Base-by-base conservation (phyloP, 2,797 vertebrate genomes). In the Falco cherrug region DNA sequence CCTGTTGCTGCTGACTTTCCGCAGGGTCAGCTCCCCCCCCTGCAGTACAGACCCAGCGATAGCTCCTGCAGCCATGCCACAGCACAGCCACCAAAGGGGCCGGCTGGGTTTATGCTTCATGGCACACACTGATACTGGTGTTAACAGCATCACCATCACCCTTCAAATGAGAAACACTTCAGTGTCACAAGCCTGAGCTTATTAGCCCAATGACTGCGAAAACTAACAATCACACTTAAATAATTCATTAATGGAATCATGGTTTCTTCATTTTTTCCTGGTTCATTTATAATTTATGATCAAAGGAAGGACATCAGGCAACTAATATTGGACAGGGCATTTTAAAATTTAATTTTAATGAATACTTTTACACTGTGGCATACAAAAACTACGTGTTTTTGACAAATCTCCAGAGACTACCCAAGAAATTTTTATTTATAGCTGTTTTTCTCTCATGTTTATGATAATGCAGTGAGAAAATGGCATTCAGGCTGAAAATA, bases 321-420 rank as follows among this genome's bases (percentile, higher is more conserved):
- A 79, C 78, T 90, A 94, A 92, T 96, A 97, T 65, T 83, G 93
- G 95, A 91, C 87, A 89, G 51, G 71, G 91, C 92, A 91, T 84
- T 97, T 97, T 88, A 97, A 97, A 97, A 97, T 96, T 93, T 97
- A 92, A 97, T 97, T 97, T 93, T 94, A 97, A 96, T 92, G 92
- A 97, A 96, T 87, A 91, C 84, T 94, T 90, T 76, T 82, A 93
- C 84, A 92, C 80, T 43, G 26, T 5, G 5, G 84, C 39, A 3
- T 88, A 95, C 31, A 84, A 95, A 97, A 97, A 2, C 65, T 61
- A 90, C 7, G 6, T 67, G 59, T 68, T 93, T 90, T 82, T 95
- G 94, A 95, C 28, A 85, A 91, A 84, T 45, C 95, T 63, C 54
- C 43, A 39, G 87, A 71, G 93, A 80, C 19, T 65, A 76, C 76